These are phyloP conservation scores for Paedocypris sp. DNA, from an alignment of 2,113 vertebrate species.

Conservation along the genomic window DNA sequence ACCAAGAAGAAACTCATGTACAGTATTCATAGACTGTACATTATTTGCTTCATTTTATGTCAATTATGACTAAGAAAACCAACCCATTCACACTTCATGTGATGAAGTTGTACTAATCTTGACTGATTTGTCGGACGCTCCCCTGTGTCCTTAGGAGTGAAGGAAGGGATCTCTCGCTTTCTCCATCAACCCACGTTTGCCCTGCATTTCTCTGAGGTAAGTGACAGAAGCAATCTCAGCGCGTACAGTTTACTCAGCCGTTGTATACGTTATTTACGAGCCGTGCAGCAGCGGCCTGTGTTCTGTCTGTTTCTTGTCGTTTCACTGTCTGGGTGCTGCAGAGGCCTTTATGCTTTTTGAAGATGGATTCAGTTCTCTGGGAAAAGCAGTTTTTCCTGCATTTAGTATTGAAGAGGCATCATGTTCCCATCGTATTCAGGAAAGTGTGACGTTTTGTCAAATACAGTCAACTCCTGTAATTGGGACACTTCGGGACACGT, in stretches of 20 bases:
- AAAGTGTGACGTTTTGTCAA: not conserved
- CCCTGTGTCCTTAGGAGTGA: not conserved
- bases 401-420: not conserved
- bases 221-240: conserved; percentile 17
- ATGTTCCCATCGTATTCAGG: not conserved
- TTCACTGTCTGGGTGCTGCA: conserved; percentile 2
- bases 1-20: no score
- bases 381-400: not conserved
- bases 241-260: not conserved
- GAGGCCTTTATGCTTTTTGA: not conserved
- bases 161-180: not conserved
- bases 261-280: not conserved
- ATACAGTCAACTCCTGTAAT: no score
- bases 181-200: conserved; percentile 7
- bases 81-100: no score
- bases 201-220: conserved; percentile 2
- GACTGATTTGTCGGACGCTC: no score
- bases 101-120: no score
- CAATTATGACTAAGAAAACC: not conserved
- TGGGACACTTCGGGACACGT: no score
- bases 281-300: not conserved
- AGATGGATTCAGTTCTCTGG: not conserved
- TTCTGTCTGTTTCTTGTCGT: conserved; percentile 9
- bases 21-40: no score
- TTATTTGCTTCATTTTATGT: not conserved